Evolutionary conservation across 2,888 invertebrate genomes (phyloP), one percentile per base, ranked within the genome.

Genomic region (Augochlorella aurata): DNA sequence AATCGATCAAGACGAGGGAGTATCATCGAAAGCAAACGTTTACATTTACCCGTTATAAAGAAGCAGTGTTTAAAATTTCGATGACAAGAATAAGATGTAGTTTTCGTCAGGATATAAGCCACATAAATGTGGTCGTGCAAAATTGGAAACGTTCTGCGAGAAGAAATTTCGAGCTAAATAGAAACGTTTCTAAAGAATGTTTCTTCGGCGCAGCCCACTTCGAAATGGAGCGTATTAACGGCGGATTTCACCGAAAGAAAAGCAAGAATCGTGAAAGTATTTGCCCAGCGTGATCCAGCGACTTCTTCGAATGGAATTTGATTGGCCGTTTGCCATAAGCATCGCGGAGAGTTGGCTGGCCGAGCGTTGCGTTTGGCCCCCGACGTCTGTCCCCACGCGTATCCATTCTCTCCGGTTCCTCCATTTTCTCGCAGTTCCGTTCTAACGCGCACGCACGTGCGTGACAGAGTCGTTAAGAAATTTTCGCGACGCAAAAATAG

Each of bases 311-410:
- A 85, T 88, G 87, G 87, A 85, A 91, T 90, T 90, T 89, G 90
- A 91, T 91, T 91, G 91, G 91, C 89, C 85, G 87, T 85, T 88
- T 87, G 90, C 91, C 91, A 91, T 87, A 88, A 84, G 84, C 85
- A 83, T 89, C 86, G 80, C 81, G 82, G 75, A 29, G 75, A 88
- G 81, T 89, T 85, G 87, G 83, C 84, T 58, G 71, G 72, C 58
- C 84, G 74, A 71, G 73, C 66, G 74, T 68, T 74, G 38, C 58
- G 77, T 66, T 68, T 73, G 75, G 73, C 70, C 75, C 71, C 70
- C 82, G 29, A 16, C 66, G 77, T 47, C 81, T 80, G 72, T 81
- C 75, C 78, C 72, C 79, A 47, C 77, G 72, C 77, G 85, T 82
- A 82, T 79, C 84, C 77, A 84, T 87, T 87, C 87, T 85, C 82